These are phyloP conservation scores for Trichoplusia ni DNA, from an alignment of 1,140 invertebrate genomes.

Conservation along the genomic window DNA sequence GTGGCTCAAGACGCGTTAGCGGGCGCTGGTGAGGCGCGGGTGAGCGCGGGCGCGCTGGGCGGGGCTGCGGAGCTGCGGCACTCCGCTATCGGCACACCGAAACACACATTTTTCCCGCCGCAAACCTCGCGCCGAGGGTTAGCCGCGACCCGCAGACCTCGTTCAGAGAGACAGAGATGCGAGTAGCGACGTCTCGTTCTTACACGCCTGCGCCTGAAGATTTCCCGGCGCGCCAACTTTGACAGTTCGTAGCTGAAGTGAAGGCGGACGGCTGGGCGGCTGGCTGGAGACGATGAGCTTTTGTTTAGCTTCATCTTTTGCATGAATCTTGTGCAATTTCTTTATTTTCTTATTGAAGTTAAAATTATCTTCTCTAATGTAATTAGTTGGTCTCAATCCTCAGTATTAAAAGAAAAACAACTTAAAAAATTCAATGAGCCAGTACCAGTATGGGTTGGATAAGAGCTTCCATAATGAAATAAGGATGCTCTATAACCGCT, in stretches of 20 bases:
- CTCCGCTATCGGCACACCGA: slow-evolving; percentile 79
- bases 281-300: neutral
- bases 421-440: too few relatives aligned
- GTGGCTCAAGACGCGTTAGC: slow-evolving; percentile 80
- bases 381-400: too few relatives aligned
- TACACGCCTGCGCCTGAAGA: slow-evolving; percentile 56
- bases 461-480: too few relatives aligned
- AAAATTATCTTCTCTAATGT: too few relatives aligned
- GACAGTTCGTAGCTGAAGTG: slow-evolving; percentile 53
- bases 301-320: neutral
- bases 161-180: slow-evolving; percentile 62
- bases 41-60: slow-evolving; percentile 47
- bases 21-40: slow-evolving; percentile 55
- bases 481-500: too few relatives aligned
- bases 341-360: too few relatives aligned
- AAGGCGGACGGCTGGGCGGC: slow-evolving; percentile 3
- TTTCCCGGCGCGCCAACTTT: slow-evolving; percentile 63
- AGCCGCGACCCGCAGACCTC: slow-evolving; percentile 79
- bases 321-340: too few relatives aligned
- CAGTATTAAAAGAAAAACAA: too few relatives aligned
- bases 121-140: slow-evolving; percentile 79
- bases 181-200: slow-evolving; percentile 34
- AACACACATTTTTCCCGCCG: slow-evolving; percentile 80
- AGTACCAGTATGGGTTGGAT: too few relatives aligned
- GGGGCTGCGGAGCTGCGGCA: slow-evolving; percentile 68